phyloP scores from a whole-genome alignment of 2,888 invertebrate species.

The Muschampia plurimacula region DNA sequence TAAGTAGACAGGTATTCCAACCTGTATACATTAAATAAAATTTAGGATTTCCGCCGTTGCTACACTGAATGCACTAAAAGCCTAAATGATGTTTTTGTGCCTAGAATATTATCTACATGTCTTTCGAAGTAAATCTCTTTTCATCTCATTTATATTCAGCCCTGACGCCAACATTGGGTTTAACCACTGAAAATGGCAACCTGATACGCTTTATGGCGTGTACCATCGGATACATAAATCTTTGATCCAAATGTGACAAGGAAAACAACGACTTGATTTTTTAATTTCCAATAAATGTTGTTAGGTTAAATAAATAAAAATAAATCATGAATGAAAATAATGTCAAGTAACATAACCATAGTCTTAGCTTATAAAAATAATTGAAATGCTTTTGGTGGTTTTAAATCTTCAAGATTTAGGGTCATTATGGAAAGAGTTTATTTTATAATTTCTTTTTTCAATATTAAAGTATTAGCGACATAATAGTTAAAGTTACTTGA shows the following conservation, averaged over 20 bases:
- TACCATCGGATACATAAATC: constrained; percentile 11
- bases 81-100: constrained; percentile 19
- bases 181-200: constrained; percentile 27
- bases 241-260: constrained; percentile 14
- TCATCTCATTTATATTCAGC: constrained; percentile 14
- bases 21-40: constrained; percentile 55
- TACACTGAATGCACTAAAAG: constrained; percentile 16
- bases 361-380: not conserved
- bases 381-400: not conserved
- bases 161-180: constrained; percentile 15
- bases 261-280: not conserved
- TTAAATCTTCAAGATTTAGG: not conserved
- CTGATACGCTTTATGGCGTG: constrained; percentile 21
- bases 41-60: constrained; percentile 49
- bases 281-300: constrained; percentile 5
- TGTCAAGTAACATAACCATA: not conserved
- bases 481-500: not conserved
- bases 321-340: not conserved
- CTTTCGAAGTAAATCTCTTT: not conserved
- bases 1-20: constrained; percentile 51
- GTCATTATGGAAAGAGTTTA: not conserved
- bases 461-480: not conserved
- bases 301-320: not conserved
- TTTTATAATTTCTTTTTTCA: no score
- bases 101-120: not conserved